Conservation (phyloP, 2,888 invertebrate genomes). For the Cetonia aurata region DNA sequence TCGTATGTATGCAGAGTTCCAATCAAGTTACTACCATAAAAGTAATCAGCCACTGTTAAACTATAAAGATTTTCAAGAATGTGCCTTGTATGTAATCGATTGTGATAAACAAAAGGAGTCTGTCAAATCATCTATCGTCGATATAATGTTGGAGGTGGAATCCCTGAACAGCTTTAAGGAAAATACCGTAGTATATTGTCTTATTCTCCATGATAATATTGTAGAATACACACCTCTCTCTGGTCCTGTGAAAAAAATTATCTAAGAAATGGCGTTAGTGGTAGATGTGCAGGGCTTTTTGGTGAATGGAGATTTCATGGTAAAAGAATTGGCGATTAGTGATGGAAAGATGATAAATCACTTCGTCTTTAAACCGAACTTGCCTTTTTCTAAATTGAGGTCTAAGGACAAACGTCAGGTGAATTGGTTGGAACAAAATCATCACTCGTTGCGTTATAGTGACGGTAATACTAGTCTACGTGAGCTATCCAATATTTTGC, state of each 20-base stretch:
- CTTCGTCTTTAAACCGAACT: no score
- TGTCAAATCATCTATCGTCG: slow-evolving; percentile 52
- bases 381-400: neutral
- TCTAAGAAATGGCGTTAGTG: neutral
- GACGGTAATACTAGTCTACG: no score
- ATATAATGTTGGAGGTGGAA: slow-evolving; percentile 53
- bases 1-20: neutral
- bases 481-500: neutral
- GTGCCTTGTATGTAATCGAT: slow-evolving; percentile 27
- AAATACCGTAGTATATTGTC: slow-evolving; percentile 55
- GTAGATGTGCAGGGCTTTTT: neutral
- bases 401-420: neutral
- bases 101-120: slow-evolving; percentile 52
- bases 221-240: slow-evolving; percentile 18
- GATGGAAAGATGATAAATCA: no score
- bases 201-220: no score
- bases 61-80: neutral
- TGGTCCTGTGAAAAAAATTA: slow-evolving; percentile 5
- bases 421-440: neutral
- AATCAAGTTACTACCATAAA: neutral
- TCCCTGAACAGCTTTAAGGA: no score
- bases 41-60: no score
- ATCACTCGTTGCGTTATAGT: neutral
- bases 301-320: neutral
- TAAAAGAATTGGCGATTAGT: no score